Percentiles rank a stretch among this genome's conserved stretches.
phyloP scores from a whole-genome alignment of 2,113 vertebrate species.

The Rattus rattus region DNA sequence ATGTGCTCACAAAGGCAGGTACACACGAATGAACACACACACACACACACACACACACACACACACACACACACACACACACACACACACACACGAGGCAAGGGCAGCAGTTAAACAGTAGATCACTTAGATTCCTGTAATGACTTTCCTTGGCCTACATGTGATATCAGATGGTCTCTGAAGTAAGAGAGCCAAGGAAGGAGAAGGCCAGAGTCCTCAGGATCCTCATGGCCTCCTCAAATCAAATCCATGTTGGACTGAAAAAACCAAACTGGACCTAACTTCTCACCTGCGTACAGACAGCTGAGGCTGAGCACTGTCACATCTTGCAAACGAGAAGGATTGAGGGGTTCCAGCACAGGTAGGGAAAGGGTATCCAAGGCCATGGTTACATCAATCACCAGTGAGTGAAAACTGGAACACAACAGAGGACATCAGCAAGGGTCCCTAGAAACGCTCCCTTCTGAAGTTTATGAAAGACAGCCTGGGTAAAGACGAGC shows the following conservation, averaged over 20 bases:
- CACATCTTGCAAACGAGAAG: conserved; percentile 95
- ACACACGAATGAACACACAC: not conserved
- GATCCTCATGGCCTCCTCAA: not conserved
- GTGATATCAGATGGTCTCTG: not conserved
- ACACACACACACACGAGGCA: not conserved
- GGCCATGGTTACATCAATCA: conserved; percentile 99
- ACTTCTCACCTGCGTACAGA: conserved; percentile 94
- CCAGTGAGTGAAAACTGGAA: conserved; percentile 96
- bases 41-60: not conserved
- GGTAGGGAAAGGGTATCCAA: conserved; percentile 97
- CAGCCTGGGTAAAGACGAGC: not conserved
- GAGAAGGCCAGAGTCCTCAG: not conserved
- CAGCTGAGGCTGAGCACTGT: conserved; percentile 98
- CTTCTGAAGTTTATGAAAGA: not conserved
- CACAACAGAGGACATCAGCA: not conserved
- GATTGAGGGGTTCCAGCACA: conserved; percentile 96
- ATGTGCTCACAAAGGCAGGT: not conserved
- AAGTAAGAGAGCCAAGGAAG: not conserved
- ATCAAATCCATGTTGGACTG: not conserved
- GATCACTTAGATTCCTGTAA: not conserved
- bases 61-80: not conserved
- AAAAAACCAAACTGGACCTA: conserved; percentile 21
- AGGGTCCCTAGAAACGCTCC: not conserved
- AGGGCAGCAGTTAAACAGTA: not conserved
- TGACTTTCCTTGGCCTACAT: not conserved